phyloP scores from a whole-genome alignment of 2,113 vertebrate genomes.

The Vulpes lagopus region DNA sequence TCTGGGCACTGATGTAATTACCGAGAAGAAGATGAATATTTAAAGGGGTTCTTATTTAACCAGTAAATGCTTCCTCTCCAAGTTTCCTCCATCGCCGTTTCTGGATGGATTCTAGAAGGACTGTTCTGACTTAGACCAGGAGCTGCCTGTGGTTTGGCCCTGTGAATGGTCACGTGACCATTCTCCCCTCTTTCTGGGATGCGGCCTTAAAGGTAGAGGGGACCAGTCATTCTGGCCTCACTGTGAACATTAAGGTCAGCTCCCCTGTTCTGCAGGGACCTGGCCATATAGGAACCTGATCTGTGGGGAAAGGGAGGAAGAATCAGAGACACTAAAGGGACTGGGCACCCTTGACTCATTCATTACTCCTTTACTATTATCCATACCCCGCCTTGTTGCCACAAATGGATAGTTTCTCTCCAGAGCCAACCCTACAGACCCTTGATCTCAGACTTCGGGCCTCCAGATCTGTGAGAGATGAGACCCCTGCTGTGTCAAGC shows the following conservation, averaged over 20 bases:
- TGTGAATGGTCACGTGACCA: background rate
- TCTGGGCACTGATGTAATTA: background rate
- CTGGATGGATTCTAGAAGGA: background rate
- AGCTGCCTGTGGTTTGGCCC: background rate
- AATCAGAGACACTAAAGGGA: background rate
- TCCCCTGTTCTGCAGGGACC: background rate
- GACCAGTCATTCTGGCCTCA: background rate
- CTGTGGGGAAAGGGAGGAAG: background rate
- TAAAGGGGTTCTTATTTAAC: slow-evolving; percentile 64
- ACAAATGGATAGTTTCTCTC: background rate
- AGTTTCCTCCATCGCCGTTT: background rate
- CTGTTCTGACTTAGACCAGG: background rate
- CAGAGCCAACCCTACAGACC: background rate
- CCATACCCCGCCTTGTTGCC: background rate
- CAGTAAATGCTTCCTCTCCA: background rate
- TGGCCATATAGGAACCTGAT: background rate
- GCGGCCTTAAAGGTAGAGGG: background rate
- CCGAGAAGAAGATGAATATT: slow-evolving; percentile 12
- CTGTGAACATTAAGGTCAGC: background rate
- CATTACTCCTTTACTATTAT: background rate
- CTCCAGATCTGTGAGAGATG: background rate
- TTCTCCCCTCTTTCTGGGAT: background rate
- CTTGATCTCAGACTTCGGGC: background rate
- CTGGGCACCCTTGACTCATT: background rate
- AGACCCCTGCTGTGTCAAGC: background rate